Conservation (phyloP, 2,113 vertebrate genomes). For the Plestiodon gilberti region DNA sequence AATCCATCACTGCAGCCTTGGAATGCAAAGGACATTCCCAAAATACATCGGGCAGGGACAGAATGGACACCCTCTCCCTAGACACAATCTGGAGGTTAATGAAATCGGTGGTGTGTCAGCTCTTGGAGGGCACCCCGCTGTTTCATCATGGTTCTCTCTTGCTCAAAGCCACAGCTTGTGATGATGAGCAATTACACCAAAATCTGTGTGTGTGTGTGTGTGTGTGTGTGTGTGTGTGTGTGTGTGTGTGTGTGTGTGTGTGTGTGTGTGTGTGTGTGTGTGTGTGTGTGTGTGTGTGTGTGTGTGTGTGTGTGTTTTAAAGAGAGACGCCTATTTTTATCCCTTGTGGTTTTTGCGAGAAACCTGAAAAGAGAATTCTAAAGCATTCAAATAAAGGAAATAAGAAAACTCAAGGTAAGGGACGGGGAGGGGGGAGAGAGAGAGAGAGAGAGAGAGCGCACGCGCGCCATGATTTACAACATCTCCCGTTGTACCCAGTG, state of each 20-base stretch:
- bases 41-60: neutral
- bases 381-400: neutral
- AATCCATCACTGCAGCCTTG: conserved; percentile 33
- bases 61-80: neutral
- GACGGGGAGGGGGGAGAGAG: too few species aligned
- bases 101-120: neutral
- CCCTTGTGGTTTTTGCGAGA: too few species aligned
- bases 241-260: too few species aligned
- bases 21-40: neutral
- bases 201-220: too few species aligned
- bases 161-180: neutral
- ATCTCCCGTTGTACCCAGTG: neutral
- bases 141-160: neutral
- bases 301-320: too few species aligned
- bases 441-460: too few species aligned
- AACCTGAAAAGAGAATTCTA: neutral
- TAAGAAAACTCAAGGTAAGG: neutral
- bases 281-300: too few species aligned
- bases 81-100: neutral
- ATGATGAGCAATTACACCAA: neutral
- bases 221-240: too few species aligned
- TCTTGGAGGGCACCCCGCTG: too few species aligned
- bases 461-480: neutral
- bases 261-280: too few species aligned
- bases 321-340: neutral